Conservation (phyloP, 2,888 invertebrate species). For the Smittia aterrima region DNA sequence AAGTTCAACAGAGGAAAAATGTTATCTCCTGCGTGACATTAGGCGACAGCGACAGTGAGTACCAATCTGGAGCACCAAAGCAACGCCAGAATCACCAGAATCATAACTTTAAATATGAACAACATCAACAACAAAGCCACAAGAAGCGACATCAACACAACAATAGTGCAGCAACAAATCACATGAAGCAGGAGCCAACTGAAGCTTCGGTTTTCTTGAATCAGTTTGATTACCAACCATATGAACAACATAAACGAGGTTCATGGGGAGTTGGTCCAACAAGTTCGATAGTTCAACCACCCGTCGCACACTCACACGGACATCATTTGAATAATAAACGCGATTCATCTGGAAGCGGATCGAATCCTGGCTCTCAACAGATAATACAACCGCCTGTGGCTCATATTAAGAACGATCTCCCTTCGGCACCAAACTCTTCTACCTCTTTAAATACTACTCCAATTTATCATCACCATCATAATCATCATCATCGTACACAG, state of each 20-base stretch:
- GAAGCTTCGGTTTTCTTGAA: conserved; percentile 45
- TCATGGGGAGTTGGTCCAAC: conserved; percentile 50
- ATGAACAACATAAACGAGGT: conserved; percentile 51
- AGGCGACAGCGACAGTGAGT: conserved; percentile 71
- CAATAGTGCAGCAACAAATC: conserved; percentile 45
- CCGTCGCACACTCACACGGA: conserved; percentile 53
- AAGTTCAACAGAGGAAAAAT: conserved; percentile 61
- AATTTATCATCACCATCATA: conserved; percentile 57
- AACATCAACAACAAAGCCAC: conserved; percentile 55
- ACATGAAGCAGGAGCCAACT: conserved; percentile 54
- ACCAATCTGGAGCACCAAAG: conserved; percentile 51
- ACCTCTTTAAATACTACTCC: conserved; percentile 47
- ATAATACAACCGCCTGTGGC: conserved; percentile 53
- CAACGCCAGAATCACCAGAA: conserved; percentile 46
- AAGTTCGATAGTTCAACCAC: conserved; percentile 46
- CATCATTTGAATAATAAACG: conserved; percentile 46
- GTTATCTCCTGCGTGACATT: conserved; percentile 77
- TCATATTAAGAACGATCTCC: conserved; percentile 52
- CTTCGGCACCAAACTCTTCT: conserved; percentile 49
- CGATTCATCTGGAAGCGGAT: conserved; percentile 44
- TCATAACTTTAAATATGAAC: conserved; percentile 45
- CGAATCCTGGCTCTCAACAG: conserved; percentile 44
- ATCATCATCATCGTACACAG: conserved; percentile 55
- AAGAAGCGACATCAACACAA: conserved; percentile 82
- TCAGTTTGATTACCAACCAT: conserved; percentile 50